Evolutionary conservation across 2,113 vertebrate species (phyloP), one percentile per base, ranked within the genome.

Genomic region (Bucco capensis): DNA sequence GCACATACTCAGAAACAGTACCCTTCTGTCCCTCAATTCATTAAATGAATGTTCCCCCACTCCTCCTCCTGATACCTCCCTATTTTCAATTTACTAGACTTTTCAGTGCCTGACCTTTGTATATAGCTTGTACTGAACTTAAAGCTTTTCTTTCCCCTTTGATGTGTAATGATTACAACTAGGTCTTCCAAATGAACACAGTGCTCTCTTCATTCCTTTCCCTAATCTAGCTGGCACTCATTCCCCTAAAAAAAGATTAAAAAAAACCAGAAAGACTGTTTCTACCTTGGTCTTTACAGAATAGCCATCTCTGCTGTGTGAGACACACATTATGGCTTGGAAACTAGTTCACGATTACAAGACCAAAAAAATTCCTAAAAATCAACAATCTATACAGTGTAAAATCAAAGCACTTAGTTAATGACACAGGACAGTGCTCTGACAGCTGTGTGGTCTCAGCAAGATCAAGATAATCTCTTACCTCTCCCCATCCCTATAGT

Each of bases 31-130:
- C 33, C 42, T 35, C 38, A 54, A 6, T 42, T 71, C 27, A 75
- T 2, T 28, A 13, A 47, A 4, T 0, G 1, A 56, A 40, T 17
- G 6, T 14, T 69, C 1, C 12, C 18, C 3, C 16, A 22, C 9
- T 33, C 46, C 46, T 37, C 15, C 12, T 51, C 24, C 66, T 33
- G 23, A 30, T 67, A 12, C 19, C 23, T 54, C 57, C 54, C 37
- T 31, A 51, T 37, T 21, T 47, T 30, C 11, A 11, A 2, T 37
- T 60, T 33, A 42, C 33, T 46, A 77, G 35, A 35, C 15, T 27
- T 53, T 1, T 8, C 37, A 37, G 14, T 3, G 25, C 28, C 14
- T 31, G 54, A 71, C 16, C 13, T 50, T 35, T 10, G 40, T 14
- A 88, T 10, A 38, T 4, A 19, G 7, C 4, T 35, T 31, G 24